Evolutionary conservation across 2,797 vertebrate species (phyloP).

Genomic region (Sebastes matsubarae): DNA sequence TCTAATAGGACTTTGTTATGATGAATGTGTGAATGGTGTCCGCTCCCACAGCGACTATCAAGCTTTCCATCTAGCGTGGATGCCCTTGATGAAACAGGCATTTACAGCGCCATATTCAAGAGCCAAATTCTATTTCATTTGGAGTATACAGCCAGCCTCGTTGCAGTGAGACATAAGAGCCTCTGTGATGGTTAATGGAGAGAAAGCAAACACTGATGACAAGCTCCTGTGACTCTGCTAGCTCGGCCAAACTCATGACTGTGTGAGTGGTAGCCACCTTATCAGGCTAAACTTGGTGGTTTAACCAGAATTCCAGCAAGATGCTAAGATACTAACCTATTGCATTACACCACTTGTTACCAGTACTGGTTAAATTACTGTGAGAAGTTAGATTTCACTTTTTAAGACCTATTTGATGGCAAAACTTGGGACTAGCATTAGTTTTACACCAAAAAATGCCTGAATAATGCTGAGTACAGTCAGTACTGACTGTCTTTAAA

Average conservation of each 20-base stretch:
- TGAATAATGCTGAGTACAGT: not conserved
- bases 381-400: not conserved
- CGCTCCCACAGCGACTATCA: not conserved
- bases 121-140: constrained; percentile 30
- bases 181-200: constrained; percentile 48
- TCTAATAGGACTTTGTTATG: not conserved
- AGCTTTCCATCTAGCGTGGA: not conserved
- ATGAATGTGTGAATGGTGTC: not conserved
- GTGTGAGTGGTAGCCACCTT: constrained; percentile 43
- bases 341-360: not conserved
- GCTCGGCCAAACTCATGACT: constrained; percentile 13
- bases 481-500: not conserved
- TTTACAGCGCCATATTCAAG: not conserved
- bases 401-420: not conserved
- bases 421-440: not conserved
- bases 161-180: not conserved
- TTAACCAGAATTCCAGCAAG: not conserved
- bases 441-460: not conserved
- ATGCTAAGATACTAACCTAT: not conserved
- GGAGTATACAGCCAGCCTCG: constrained; percentile 14
- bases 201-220: constrained; percentile 30
- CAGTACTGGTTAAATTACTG: not conserved
- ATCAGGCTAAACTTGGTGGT: not conserved
- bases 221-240: constrained; percentile 15
- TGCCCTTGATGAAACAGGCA: not conserved